phyloP scores from a whole-genome alignment of 2,113 vertebrate species.

The Ophiodon elongatus region DNA sequence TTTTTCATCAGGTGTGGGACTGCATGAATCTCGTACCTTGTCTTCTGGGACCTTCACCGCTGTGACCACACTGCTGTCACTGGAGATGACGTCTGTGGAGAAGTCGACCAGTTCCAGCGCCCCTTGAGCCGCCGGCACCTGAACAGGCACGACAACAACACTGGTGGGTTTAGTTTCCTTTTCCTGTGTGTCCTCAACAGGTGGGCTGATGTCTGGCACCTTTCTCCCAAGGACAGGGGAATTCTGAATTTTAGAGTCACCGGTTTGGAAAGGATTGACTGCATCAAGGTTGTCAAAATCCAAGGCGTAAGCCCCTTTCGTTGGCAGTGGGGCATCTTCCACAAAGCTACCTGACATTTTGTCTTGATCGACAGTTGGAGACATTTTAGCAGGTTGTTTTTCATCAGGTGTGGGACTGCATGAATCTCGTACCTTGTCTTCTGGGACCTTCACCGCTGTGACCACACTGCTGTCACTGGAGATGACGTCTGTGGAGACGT shows the following conservation, averaged over 20 bases:
- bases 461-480: slow-evolving; percentile 81
- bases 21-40: slow-evolving; percentile 15
- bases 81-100: slow-evolving; percentile 62
- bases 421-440: slow-evolving; percentile 9
- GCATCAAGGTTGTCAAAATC: slow-evolving; percentile 75
- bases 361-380: neutral
- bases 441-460: slow-evolving; percentile 50
- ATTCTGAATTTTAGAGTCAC: slow-evolving; percentile 74
- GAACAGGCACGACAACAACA: no score
- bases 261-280: slow-evolving; percentile 74
- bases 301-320: slow-evolving; percentile 71
- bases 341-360: slow-evolving; percentile 13
- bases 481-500: slow-evolving; percentile 57
- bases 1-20: slow-evolving; percentile 34
- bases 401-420: slow-evolving; percentile 25
- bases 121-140: slow-evolving; percentile 12
- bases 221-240: slow-evolving; percentile 62
- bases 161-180: slow-evolving; percentile 13
- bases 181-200: neutral
- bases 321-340: slow-evolving; percentile 54
- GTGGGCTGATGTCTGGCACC: neutral
- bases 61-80: slow-evolving; percentile 79
- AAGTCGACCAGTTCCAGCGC: slow-evolving; percentile 22
- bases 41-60: slow-evolving; percentile 32
- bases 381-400: neutral